phyloP scores from a whole-genome alignment of 2,797 vertebrate species.

The Toxotes lorentzi region DNA sequence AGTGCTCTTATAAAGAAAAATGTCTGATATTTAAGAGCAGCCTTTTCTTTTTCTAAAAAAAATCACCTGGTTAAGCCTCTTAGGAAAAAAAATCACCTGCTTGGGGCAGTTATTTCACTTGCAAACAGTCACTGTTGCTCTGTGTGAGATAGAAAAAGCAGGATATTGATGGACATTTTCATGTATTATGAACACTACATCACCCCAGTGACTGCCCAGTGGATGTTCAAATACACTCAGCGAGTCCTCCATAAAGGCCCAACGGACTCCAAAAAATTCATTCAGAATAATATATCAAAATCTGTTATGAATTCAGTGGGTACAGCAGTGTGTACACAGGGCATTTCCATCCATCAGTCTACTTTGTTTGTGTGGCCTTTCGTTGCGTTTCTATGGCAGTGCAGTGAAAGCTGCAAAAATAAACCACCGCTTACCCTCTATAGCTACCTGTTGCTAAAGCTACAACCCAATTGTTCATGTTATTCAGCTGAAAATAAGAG shows the following conservation, averaged over 20 bases:
- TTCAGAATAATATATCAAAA: conserved; percentile 35
- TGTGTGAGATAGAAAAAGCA: conserved; percentile 5
- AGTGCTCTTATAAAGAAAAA: conserved; percentile 57
- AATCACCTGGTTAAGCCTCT: conserved; percentile 36
- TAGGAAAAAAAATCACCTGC: conserved; percentile 10
- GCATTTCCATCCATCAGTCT: conserved; percentile 40
- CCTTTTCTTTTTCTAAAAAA: neutral
- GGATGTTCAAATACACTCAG: conserved; percentile 27
- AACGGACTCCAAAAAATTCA: neutral
- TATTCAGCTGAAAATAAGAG: conserved; percentile 33
- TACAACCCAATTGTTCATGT: conserved; percentile 53
- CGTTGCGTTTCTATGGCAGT: conserved; percentile 66
- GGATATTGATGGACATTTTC: conserved; percentile 41
- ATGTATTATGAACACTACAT: conserved; percentile 52
- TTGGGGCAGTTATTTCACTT: conserved; percentile 22
- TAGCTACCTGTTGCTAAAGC: conserved; percentile 70
- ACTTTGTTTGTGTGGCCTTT: conserved; percentile 52
- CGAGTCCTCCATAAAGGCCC: neutral
- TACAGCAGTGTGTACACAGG: neutral
- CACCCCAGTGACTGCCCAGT: neutral
- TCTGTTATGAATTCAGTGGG: neutral
- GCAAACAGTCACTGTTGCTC: conserved; percentile 23
- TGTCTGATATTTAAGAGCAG: conserved; percentile 13
- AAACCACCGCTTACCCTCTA: conserved; percentile 53
- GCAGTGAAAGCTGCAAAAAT: conserved; percentile 46